Conservation (phyloP, 1,140 invertebrate species). For the Laupala kohalensis region DNA sequence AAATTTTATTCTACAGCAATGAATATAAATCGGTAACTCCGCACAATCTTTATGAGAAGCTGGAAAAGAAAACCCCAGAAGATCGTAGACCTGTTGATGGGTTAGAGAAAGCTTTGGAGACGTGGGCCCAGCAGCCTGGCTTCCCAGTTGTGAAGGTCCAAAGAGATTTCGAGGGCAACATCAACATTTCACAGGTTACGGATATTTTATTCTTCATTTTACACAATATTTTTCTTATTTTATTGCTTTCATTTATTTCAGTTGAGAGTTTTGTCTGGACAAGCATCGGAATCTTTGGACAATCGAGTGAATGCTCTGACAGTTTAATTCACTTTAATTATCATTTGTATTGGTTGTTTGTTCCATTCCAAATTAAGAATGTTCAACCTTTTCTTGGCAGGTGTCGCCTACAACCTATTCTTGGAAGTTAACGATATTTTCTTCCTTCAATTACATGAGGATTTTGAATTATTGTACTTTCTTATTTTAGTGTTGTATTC, state of each 20-base stretch:
- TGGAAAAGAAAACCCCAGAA: neutral
- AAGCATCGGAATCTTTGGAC: neutral
- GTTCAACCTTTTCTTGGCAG: too few relatives aligned
- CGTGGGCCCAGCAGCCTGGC: slow-evolving; percentile 39
- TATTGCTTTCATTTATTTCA: neutral
- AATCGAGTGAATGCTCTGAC: neutral
- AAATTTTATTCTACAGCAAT: too few relatives aligned
- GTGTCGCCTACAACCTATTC: too few relatives aligned
- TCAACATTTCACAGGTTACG: slow-evolving; percentile 26
- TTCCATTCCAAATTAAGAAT: too few relatives aligned
- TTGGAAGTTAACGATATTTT: too few relatives aligned
- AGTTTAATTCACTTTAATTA: neutral
- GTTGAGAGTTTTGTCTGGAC: neutral
- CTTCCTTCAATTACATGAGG: too few relatives aligned
- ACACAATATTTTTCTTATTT: neutral
- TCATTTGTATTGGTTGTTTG: neutral
- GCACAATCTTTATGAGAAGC: neutral
- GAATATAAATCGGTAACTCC: neutral
- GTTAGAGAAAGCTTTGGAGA: slow-evolving; percentile 18
- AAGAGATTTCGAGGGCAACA: slow-evolving; percentile 25
- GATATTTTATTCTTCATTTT: neutral
- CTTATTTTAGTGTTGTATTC: too few relatives aligned
- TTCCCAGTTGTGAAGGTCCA: slow-evolving; percentile 37
- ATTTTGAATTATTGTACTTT: too few relatives aligned
- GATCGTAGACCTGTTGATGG: neutral